phyloP scores from a whole-genome alignment of 2,113 vertebrate species.

The Cyprinodon brontotheroides region DNA sequence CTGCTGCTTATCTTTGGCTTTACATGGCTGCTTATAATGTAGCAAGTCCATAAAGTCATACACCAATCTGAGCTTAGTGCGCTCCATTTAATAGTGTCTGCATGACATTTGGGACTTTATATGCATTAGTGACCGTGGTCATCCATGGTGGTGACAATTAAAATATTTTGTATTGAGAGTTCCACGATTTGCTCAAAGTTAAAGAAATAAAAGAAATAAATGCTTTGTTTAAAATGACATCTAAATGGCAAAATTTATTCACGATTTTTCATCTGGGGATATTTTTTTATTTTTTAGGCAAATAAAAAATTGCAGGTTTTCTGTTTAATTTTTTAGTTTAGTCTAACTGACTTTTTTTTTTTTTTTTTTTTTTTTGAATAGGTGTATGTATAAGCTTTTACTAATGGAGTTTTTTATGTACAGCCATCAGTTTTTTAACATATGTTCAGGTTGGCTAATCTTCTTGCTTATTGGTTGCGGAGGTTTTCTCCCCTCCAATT shows the following conservation, averaged over 20 bases:
- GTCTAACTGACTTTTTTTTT: no score
- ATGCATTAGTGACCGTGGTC: constrained; percentile 25
- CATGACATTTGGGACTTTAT: constrained; percentile 18
- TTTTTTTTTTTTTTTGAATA: constrained; percentile 18
- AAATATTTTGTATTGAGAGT: constrained; percentile 56
- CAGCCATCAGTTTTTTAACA: constrained; percentile 74
- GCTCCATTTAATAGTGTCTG: not conserved
- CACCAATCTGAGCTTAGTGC: not conserved
- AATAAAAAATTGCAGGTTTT: no score
- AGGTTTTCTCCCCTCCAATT: constrained; percentile 43
- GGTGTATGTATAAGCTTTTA: constrained; percentile 59
- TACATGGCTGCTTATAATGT: not conserved
- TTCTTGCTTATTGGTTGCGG: constrained; percentile 76
- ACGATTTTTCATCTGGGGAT: not conserved
- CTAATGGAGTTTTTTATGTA: constrained; percentile 77
- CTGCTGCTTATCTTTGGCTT: not conserved
- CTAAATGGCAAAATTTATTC: not conserved
- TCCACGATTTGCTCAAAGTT: constrained; percentile 27
- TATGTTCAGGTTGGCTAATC: constrained; percentile 78
- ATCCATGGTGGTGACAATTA: constrained; percentile 75
- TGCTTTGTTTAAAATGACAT: not conserved
- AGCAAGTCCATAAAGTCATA: not conserved
- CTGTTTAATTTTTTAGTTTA: not conserved
- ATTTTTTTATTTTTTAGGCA: no score
- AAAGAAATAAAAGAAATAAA: not conserved